Conservation (phyloP, 2,113 vertebrate species). For the Trogon melanurus region DNA sequence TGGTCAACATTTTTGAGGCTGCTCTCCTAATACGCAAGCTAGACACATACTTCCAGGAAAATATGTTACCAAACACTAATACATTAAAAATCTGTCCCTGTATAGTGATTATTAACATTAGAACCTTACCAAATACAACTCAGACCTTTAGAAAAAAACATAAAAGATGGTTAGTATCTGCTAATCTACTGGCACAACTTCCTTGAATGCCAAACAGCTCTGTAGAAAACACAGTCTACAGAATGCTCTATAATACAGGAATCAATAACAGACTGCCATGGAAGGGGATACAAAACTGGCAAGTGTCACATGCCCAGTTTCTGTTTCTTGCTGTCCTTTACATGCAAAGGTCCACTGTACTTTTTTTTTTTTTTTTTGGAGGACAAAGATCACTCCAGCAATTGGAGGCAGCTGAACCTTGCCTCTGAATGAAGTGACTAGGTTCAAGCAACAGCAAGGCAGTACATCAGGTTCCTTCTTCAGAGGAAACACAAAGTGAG, state of each 20-base stretch:
- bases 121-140: neutral
- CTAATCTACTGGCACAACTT: neutral
- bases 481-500: neutral
- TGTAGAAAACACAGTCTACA: neutral
- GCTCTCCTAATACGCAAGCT: neutral
- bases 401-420: neutral
- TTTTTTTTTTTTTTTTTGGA: neutral
- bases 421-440: accelerated
- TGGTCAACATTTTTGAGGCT: neutral
- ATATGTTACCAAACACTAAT: neutral
- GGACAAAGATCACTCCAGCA: neutral
- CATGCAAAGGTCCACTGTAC: neutral
- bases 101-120: neutral
- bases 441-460: neutral
- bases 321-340: neutral
- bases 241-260: neutral
- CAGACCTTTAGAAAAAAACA: neutral
- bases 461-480: neutral
- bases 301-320: neutral
- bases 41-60: neutral
- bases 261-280: neutral
- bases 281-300: neutral
- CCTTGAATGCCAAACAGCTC: neutral
- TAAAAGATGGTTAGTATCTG: neutral
- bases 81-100: neutral